These are phyloP conservation scores for Prorops nasuta DNA, from an alignment of 1,140 invertebrate species.

Conservation along the genomic window DNA sequence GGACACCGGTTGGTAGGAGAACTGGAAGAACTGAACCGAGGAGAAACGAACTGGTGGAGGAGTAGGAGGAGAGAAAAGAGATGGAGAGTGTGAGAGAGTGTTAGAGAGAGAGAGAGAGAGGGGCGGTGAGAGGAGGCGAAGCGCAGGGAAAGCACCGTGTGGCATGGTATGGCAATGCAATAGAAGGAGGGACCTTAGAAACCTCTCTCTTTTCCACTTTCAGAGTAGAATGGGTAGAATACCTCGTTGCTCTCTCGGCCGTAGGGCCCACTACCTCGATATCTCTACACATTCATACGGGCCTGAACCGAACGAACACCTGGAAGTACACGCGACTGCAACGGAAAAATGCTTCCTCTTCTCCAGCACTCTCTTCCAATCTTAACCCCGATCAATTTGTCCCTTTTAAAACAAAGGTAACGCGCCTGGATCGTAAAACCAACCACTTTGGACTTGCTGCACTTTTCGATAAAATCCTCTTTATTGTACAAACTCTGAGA, in stretches of 20 bases:
- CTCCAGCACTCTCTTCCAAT: no score
- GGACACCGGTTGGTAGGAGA: slow-evolving; percentile 49
- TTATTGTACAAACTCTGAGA: no score
- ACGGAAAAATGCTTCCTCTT: not conserved
- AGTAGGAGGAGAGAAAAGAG: not conserved
- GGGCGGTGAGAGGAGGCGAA: not conserved
- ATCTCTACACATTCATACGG: not conserved
- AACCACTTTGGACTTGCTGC: no score
- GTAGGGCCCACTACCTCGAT: slow-evolving; percentile 8
- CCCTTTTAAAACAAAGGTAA: no score
- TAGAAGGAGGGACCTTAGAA: slow-evolving; percentile 15
- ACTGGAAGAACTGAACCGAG: slow-evolving; percentile 43
- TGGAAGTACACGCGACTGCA: not conserved
- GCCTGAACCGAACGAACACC: no score
- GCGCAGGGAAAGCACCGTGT: not conserved
- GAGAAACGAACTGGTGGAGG: slow-evolving; percentile 15
- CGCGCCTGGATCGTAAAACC: no score
- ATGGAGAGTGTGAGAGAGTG: not conserved
- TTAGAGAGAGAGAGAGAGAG: not conserved
- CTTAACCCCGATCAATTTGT: no score
- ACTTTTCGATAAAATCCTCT: no score
- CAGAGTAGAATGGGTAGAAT: no score
- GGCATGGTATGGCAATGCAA: slow-evolving; percentile 5
- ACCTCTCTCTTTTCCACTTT: no score
- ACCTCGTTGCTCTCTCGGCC: slow-evolving; percentile 14